Conservation (phyloP, 2,797 vertebrate species). For the Alauda arvensis region DNA sequence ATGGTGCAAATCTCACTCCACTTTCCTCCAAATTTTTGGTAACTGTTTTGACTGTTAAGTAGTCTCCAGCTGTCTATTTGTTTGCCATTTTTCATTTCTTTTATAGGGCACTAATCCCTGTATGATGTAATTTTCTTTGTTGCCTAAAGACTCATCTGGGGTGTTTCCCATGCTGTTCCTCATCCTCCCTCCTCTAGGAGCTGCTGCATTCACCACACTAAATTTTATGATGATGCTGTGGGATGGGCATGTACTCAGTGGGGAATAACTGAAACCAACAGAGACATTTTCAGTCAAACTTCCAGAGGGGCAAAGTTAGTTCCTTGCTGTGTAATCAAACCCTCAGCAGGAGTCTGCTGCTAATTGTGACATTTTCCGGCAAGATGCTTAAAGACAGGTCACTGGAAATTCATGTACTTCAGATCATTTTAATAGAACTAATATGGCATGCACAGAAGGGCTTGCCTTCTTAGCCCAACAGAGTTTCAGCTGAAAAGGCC, state of each 20-base stretch:
- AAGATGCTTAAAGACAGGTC: slow-evolving; percentile 32
- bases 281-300: slow-evolving; percentile 33
- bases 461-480: neutral
- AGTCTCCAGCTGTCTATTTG: neutral
- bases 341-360: slow-evolving; percentile 34
- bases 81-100: neutral
- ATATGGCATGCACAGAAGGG: neutral
- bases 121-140: neutral
- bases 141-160: neutral
- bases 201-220: neutral
- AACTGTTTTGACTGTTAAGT: neutral
- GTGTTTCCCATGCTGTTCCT: neutral
- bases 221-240: neutral
- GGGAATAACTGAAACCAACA: slow-evolving; percentile 13
- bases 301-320: slow-evolving; percentile 27
- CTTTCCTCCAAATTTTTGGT: neutral
- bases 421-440: slow-evolving; percentile 31
- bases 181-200: neutral
- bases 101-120: neutral
- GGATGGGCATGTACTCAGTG: neutral
- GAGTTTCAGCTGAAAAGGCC: neutral
- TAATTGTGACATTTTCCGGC: slow-evolving; percentile 52
- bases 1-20: neutral
- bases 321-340: slow-evolving; percentile 33
- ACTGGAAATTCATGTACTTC: slow-evolving; percentile 35